phyloP scores from a whole-genome alignment of 2,113 vertebrate species.

The Amphiprion ocellaris region DNA sequence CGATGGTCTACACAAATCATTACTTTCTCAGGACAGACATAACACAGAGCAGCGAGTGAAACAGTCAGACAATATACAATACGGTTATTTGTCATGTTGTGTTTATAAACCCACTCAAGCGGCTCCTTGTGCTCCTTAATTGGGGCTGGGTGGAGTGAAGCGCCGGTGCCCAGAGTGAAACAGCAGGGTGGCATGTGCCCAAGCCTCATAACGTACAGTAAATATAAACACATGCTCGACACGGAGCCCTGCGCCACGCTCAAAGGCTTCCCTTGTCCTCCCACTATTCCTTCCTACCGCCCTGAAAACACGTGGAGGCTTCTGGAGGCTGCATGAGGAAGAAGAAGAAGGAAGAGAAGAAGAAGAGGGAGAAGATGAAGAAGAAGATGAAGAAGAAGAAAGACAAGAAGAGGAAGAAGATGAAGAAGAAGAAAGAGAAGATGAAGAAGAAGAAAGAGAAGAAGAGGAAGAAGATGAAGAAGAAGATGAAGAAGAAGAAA shows the following conservation, averaged over 20 bases:
- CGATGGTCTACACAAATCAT: slow-evolving; percentile 61
- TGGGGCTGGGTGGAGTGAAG: slow-evolving; percentile 74
- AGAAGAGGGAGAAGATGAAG: too few relatives aligned
- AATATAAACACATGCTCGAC: slow-evolving; percentile 83
- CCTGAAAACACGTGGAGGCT: slow-evolving; percentile 49
- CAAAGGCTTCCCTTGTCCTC: slow-evolving; percentile 77
- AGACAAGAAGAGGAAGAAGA: too few relatives aligned
- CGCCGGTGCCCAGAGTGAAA: slow-evolving; percentile 67
- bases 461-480: too few relatives aligned
- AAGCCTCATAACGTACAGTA: slow-evolving; percentile 76
- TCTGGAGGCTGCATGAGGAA: slow-evolving; percentile 14
- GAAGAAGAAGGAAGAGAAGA: too few relatives aligned
- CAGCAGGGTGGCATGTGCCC: slow-evolving; percentile 67
- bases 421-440: too few relatives aligned
- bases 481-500: too few relatives aligned
- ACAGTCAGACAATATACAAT: slow-evolving; percentile 68
- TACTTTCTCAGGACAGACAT: slow-evolving; percentile 67
- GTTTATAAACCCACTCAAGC: slow-evolving; percentile 78
- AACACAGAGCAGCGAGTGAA: slow-evolving; percentile 68
- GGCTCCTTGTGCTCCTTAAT: slow-evolving; percentile 82
- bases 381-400: too few relatives aligned
- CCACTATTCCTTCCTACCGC: slow-evolving; percentile 54
- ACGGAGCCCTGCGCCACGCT: slow-evolving; percentile 51
- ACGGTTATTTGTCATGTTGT: slow-evolving; percentile 72
- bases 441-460: too few relatives aligned